phyloP scores from a whole-genome alignment of 1,140 invertebrate species.

The Rhizoglyphus robini region DNA sequence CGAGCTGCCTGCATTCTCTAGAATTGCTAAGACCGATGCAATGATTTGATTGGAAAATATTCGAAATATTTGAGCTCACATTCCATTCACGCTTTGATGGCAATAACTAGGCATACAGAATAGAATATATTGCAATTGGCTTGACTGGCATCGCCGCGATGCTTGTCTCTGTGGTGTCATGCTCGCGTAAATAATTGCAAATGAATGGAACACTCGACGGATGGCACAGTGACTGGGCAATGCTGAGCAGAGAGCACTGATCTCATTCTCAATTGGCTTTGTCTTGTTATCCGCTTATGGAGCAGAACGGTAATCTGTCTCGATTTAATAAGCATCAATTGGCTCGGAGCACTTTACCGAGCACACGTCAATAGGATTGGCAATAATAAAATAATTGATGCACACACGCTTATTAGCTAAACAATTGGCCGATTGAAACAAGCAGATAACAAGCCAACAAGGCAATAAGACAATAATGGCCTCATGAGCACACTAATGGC shows the following conservation, averaged over 20 bases:
- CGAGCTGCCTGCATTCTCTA: too few relatives aligned
- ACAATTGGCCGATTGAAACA: too few relatives aligned
- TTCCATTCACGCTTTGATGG: slow-evolving; percentile 1
- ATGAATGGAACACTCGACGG: not conserved
- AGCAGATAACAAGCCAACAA: too few relatives aligned
- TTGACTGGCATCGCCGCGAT: too few relatives aligned
- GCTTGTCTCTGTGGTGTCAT: too few relatives aligned
- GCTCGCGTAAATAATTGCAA: not conserved
- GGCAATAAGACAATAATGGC: too few relatives aligned
- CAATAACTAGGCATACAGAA: not conserved
- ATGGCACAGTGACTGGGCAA: too few relatives aligned
- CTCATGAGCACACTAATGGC: too few relatives aligned
- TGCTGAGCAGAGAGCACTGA: not conserved
- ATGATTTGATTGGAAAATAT: not conserved
- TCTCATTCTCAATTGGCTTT: too few relatives aligned
- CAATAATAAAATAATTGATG: not conserved
- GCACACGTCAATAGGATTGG: not conserved
- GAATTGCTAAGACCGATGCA: too few relatives aligned
- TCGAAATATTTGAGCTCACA: slow-evolving; percentile 9
- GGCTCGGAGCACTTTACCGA: not conserved
- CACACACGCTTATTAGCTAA: not conserved
- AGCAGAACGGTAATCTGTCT: not conserved
- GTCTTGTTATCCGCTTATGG: not conserved
- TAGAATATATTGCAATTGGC: too few relatives aligned
- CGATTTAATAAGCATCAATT: not conserved